phyloP scores from a whole-genome alignment of 2,888 invertebrate species.

The Meandrusa payeni region DNA sequence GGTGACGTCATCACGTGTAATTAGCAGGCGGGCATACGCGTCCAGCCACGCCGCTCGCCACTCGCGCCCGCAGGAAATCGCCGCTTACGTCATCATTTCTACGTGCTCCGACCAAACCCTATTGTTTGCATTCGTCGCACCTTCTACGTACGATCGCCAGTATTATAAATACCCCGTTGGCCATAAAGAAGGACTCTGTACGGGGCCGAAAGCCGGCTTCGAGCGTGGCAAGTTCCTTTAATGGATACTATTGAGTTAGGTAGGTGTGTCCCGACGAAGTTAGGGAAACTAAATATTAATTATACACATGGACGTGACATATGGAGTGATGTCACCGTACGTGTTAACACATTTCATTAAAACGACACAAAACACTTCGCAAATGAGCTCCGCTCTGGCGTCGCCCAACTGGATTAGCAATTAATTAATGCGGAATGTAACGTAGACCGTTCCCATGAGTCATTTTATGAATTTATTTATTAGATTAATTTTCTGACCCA shows the following conservation, averaged over 20 bases:
- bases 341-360: slow-evolving; percentile 22
- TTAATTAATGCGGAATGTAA: slow-evolving; percentile 18
- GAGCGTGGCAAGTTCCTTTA: too few species aligned
- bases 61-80: slow-evolving; percentile 67
- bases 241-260: too few species aligned
- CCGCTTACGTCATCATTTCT: slow-evolving; percentile 72
- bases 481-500: too few species aligned
- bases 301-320: too few species aligned
- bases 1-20: slow-evolving; percentile 70
- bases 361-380: slow-evolving; percentile 23
- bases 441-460: slow-evolving; percentile 13
- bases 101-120: slow-evolving; percentile 48
- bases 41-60: slow-evolving; percentile 39
- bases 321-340: slow-evolving; percentile 20
- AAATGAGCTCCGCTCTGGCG: slow-evolving; percentile 21
- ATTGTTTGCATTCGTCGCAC: slow-evolving; percentile 41
- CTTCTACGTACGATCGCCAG: slow-evolving; percentile 11
- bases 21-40: slow-evolving; percentile 53
- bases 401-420: slow-evolving; percentile 18
- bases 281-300: slow-evolving; percentile 4
- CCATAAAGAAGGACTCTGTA: not conserved
- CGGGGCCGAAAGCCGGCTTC: not conserved
- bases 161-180: slow-evolving; percentile 7
- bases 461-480: too few species aligned
- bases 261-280: slow-evolving; percentile 9